Evolutionary conservation across 2,888 invertebrate genomes (phyloP).

Genomic region (Drosophila borealis): DNA sequence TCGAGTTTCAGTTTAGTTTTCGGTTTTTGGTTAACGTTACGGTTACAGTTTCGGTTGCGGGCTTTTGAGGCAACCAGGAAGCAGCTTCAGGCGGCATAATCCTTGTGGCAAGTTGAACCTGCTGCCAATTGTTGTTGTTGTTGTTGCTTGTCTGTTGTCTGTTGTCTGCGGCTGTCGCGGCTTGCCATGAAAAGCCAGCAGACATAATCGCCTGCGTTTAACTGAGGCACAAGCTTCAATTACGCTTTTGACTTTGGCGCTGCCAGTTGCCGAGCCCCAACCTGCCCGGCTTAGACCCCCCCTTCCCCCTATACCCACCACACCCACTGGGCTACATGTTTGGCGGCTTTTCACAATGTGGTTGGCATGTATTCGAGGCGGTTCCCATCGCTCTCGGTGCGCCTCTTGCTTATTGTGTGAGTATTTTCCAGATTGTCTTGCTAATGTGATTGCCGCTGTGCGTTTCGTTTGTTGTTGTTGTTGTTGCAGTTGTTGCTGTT

Average conservation of each 20-base stretch:
- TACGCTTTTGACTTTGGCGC: slow-evolving; percentile 68
- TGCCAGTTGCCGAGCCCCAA: slow-evolving; percentile 11
- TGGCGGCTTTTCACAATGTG: slow-evolving; percentile 53
- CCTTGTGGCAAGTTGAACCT: slow-evolving; percentile 65
- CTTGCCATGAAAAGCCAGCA: slow-evolving; percentile 62
- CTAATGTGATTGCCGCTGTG: slow-evolving; percentile 47
- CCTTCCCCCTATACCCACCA: background rate
- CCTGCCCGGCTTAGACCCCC: background rate
- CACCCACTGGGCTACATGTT: slow-evolving; percentile 36
- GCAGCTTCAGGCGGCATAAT: slow-evolving; percentile 54
- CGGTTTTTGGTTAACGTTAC: slow-evolving; percentile 41
- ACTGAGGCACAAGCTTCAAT: slow-evolving; percentile 73
- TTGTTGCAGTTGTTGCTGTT: slow-evolving; percentile 6
- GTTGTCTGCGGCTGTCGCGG: slow-evolving; percentile 18
- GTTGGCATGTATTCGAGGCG: slow-evolving; percentile 43
- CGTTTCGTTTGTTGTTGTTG: slow-evolving; percentile 27
- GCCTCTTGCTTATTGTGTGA: slow-evolving; percentile 43
- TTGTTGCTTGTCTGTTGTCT: slow-evolving; percentile 23
- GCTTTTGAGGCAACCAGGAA: slow-evolving; percentile 69
- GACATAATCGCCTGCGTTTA: slow-evolving; percentile 75
- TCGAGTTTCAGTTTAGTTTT: slow-evolving; percentile 25
- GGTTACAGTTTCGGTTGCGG: slow-evolving; percentile 36
- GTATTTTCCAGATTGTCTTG: slow-evolving; percentile 37
- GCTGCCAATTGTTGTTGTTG: slow-evolving; percentile 34
- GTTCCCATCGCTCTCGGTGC: slow-evolving; percentile 48